These are phyloP conservation scores for Drosophila dunni DNA, from an alignment of 1,140 invertebrate genomes.

Conservation along the genomic window DNA sequence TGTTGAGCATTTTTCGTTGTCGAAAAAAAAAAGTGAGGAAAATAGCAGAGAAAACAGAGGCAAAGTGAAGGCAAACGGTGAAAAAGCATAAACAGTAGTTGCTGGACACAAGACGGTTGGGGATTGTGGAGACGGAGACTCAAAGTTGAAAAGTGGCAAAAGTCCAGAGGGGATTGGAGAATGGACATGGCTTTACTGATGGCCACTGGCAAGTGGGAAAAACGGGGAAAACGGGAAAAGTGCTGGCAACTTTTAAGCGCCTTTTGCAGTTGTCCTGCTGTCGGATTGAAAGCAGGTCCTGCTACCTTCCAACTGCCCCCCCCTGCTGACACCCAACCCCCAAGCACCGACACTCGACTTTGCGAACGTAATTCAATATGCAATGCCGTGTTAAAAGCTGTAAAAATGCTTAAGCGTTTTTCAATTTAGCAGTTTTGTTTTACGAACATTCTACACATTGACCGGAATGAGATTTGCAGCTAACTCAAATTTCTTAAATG, in stretches of 20 bases:
- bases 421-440: slow-evolving; percentile 80
- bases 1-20: slow-evolving; percentile 76
- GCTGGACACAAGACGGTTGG: slow-evolving; percentile 1
- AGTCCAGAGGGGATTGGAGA: slow-evolving; percentile 49
- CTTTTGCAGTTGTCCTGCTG: slow-evolving; percentile 42
- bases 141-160: slow-evolving; percentile 56
- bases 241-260: slow-evolving; percentile 45
- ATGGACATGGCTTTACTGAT: slow-evolving; percentile 44
- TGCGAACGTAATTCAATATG: slow-evolving; percentile 77
- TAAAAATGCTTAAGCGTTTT: slow-evolving; percentile 83
- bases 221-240: slow-evolving; percentile 10
- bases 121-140: background rate
- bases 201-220: slow-evolving; percentile 19
- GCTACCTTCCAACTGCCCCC: slow-evolving; percentile 22
- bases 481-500: slow-evolving; percentile 72
- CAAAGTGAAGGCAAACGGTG: slow-evolving; percentile 41
- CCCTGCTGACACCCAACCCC: slow-evolving; percentile 14
- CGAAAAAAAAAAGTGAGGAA: slow-evolving; percentile 37
- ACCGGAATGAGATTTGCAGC: slow-evolving; percentile 72
- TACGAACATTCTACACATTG: slow-evolving; percentile 43
- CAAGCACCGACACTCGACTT: slow-evolving; percentile 21
- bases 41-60: slow-evolving; percentile 10
- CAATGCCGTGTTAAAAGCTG: slow-evolving; percentile 77
- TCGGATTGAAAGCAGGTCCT: slow-evolving; percentile 21
- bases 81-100: slow-evolving; percentile 61